Evolutionary conservation across 2,888 invertebrate species (phyloP).

Genomic region (Luffia ferchaultella): DNA sequence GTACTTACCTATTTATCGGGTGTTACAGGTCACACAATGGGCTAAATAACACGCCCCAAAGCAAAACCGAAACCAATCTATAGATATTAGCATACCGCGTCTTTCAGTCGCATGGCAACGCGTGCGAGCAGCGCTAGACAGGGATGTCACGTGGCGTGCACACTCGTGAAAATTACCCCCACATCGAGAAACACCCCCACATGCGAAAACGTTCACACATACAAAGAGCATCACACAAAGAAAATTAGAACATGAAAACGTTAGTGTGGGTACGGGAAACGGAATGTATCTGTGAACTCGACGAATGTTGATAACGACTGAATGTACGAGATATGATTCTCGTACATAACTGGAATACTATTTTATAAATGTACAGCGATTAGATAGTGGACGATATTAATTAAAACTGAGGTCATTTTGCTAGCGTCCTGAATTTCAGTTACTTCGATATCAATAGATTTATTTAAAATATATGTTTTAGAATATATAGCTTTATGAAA

Average conservation of each 20-base stretch:
- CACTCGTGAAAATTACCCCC: too few species aligned
- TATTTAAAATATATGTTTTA: too few species aligned
- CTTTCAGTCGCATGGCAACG: conserved; percentile 19
- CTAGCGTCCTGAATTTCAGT: too few species aligned
- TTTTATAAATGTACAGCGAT: conserved; percentile 16
- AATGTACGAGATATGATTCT: conserved; percentile 28
- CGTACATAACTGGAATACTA: not conserved
- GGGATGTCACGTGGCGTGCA: conserved; percentile 10
- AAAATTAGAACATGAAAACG: conserved; percentile 13
- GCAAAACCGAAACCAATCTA: conserved; percentile 19
- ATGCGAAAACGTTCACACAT: conserved; percentile 2
- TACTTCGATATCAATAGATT: too few species aligned
- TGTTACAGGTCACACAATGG: conserved; percentile 28
- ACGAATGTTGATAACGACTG: conserved; percentile 30
- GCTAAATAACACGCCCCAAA: conserved; percentile 25
- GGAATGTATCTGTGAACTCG: conserved; percentile 26
- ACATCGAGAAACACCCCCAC: conserved; percentile 8
- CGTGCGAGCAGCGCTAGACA: conserved; percentile 18
- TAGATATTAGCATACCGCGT: conserved; percentile 16
- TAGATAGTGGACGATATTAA: conserved; percentile 33
- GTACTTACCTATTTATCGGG: not conserved
- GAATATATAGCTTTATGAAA: too few species aligned
- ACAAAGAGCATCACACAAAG: conserved; percentile 4
- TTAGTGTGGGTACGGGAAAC: conserved; percentile 19
- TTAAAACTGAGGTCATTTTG: too few species aligned